Evolutionary conservation across 2,888 invertebrate species (phyloP), one percentile per base, ranked within the genome.

Genomic region (Drosophila monieri): DNA sequence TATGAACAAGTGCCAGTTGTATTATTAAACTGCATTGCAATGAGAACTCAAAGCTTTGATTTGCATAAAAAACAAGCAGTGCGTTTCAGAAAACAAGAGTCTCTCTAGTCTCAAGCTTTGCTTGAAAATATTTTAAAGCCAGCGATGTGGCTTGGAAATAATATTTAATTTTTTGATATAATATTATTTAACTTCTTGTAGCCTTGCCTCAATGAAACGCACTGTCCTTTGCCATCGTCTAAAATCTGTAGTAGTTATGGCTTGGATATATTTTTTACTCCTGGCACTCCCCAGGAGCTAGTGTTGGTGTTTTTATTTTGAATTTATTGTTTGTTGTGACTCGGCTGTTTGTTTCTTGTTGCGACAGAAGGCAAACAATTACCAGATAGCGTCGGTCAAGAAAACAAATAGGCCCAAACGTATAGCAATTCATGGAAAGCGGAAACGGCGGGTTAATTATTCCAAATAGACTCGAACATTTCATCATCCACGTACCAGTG

Each of bases 311-410:
- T 49, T 49, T 30, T 61, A 74, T 62, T 62, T 39, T n/a, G 35
- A 68, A 67, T 67, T 60, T 44, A 59, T 60, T 51, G 61, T 62
- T 72, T 79, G 75, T 43, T 69, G 58, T 51, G 64, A 54, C 55
- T 66, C 25, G 32, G 21, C 64, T 43, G 58, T 49, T 52, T 32
- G 41, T 43, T 21, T 44, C 30, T 37, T 37, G 37, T 44, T 37
- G 43, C 44, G 65, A 44, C 49, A 48, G 30, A 8, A 39, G 46
- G 52, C 60, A 47, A 55, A 47, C 60, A 41, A 30, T 39, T 23
- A 39, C 46, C 49, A 43, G 30, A 47, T 35, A 35, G 14, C 35
- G n/a, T 35, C 35, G 35, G n/a, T 35, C 21, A 23, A 60, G 32
- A 51, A 18, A 54, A 41, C 30, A 41, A 53, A 56, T 65, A 47